Base-by-base conservation (phyloP, 2,797 vertebrate species). In the Pantherophis vulpinus region DNA sequence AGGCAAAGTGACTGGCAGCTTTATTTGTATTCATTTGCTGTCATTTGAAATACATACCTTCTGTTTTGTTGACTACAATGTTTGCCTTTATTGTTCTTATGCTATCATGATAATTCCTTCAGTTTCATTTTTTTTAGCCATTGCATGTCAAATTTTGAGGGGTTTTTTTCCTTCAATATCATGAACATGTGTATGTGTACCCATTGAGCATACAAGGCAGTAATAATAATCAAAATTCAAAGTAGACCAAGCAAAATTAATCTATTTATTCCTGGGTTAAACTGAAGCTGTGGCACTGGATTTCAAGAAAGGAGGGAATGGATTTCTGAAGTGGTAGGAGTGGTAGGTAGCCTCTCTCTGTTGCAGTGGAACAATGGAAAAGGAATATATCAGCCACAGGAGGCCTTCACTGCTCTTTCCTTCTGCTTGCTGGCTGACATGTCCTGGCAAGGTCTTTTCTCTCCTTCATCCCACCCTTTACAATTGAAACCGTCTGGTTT, bases 401-500 rank as follows among this genome's bases (percentile, higher is more conserved):
- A 91, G 61, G 89, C 89, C 79, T 66, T 9, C 25, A 83, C 83
- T 51, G 16, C 16, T 47, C 59, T 86, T 88, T 23, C 83, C 54
- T 47, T 87, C 61, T 54, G 47, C 58, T 32, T 63, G 58, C 47
- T 79, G 83, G 74, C 37, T 32, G 83, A 79, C 90, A 88, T 27
- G 42, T n/a, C 42, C 32, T 1, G 14, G n/a, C 27, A n/a, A 29
- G 88, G 92, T 70, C 61, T 63, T 92, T 92, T 91, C 74, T 83
- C 58, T 87, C 61, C 14, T 88, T 70, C 37, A 1, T 88, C 93
- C 91, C 55, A 92, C 93, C 93, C 54, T 93, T 90, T 32, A 55
- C 51, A 32, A 56, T 5, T 37, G 54, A 93, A 90, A 86, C 93
- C 96, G 94, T 95, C 95, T 97, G 96, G 95, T 96, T 97, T 60